Percentiles rank a stretch among this genome's conserved stretches.
Evolutionary conservation across 2,113 vertebrate species (phyloP).

Genomic region (Zosterops hypoxanthus): DNA sequence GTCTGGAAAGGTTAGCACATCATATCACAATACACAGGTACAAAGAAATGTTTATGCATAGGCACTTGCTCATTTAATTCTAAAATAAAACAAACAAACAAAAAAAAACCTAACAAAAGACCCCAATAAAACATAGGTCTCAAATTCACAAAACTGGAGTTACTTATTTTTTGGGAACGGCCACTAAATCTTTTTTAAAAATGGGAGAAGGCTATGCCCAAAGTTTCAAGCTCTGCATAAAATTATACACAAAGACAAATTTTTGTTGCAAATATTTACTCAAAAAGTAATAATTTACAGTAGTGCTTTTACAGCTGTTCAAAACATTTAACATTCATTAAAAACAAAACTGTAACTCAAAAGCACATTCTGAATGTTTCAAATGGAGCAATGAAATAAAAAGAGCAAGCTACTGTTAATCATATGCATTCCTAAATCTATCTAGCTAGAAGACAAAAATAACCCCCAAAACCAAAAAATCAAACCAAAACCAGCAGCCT

Average conservation of each 20-base stretch:
- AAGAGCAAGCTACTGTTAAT: constrained; percentile 71
- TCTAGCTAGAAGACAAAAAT: constrained; percentile 61
- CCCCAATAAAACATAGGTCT: neutral
- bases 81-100: neutral
- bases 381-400: constrained; percentile 66
- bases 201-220: neutral
- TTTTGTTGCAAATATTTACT: constrained; percentile 85
- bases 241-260: constrained; percentile 64
- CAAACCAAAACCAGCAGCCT: constrained; percentile 58
- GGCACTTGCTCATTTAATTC: constrained; percentile 12
- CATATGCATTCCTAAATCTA: constrained; percentile 67
- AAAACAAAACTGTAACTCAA: constrained; percentile 71
- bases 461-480: neutral
- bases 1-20: neutral
- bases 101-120: neutral
- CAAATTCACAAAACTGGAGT: neutral
- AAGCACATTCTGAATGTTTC: constrained; percentile 74
- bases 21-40: neutral
- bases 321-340: constrained; percentile 76
- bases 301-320: constrained; percentile 69
- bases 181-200: neutral
- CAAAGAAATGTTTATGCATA: neutral
- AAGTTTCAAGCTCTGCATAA: constrained; percentile 52
- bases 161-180: neutral
- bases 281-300: constrained; percentile 82